A percentile compares a stretch with the other conserved stretches of the same genome.
Evolutionary conservation across 2,888 invertebrate genomes (phyloP).

Genomic region (Campoletis raptor): DNA sequence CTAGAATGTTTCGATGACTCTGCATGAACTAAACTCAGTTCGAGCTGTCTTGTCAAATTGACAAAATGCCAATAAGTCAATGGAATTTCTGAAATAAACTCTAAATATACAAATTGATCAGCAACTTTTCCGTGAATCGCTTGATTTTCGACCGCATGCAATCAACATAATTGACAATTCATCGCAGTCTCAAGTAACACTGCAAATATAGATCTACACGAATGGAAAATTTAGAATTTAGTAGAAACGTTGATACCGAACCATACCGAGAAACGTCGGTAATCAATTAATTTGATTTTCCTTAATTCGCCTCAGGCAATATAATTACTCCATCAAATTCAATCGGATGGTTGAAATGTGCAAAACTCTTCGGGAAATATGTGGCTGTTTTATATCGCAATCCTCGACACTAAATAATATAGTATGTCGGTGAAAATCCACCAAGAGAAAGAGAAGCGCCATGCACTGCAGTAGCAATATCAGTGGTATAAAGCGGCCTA

Average conservation of each 20-base stretch:
- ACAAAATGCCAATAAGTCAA: neutral
- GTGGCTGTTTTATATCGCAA: neutral
- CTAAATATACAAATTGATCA: neutral
- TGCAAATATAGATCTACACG: neutral
- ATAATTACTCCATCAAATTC: neutral
- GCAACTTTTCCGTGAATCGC: neutral
- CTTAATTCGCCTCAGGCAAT: neutral
- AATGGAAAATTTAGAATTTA: neutral
- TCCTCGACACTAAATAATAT: neutral
- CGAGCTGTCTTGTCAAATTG: neutral
- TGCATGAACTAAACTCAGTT: no score
- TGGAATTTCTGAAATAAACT: neutral
- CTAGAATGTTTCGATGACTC: no score
- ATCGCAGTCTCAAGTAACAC: neutral
- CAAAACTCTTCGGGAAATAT: neutral
- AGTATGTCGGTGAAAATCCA: slow-evolving; percentile 7
- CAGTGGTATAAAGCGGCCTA: slow-evolving; percentile 42
- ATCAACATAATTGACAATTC: neutral
- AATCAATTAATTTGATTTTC: neutral
- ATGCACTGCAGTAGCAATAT: slow-evolving; percentile 69
- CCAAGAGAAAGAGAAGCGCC: slow-evolving; percentile 11
- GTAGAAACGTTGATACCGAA: no score
- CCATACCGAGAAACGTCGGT: neutral
- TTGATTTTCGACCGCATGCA: neutral
- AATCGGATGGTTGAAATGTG: neutral